Evolutionary conservation across 2,113 vertebrate genomes (phyloP), one percentile per base, ranked within the genome.

Genomic region (Ciconia maguari): DNA sequence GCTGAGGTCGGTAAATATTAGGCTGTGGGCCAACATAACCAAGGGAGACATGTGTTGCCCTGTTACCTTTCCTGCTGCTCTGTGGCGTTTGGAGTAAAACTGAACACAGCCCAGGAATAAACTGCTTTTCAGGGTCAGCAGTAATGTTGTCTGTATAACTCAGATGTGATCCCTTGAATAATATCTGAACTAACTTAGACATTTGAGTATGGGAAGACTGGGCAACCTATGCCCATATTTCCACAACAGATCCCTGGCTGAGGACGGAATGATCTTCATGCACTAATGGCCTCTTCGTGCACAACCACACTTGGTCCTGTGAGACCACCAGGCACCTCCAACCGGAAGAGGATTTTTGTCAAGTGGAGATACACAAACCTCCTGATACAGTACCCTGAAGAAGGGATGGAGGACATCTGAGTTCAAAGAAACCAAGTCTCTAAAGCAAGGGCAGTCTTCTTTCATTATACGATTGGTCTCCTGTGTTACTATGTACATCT

Each of bases 31-130:
- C 70, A 70, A 61, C n/a, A 42, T 6, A 58, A 6, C 25, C 24
- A 15, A 36, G 26, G 69, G 41, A 69, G 32, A 5, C 0, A 0
- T 2, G 16, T 46, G 16, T 5, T 80, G 3, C 25, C 7, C 36
- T 61, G 0, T 44, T 70, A 22, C 41, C 29, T 83, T 66, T 32
- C 26, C 36, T 62, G 30, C 18, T 68, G 25, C 19, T 36, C 24
- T 36, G 57, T 75, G 68, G 7, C 16, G 12, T 62, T 83, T n/a
- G 19, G 48, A 44, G 10, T 30, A 62, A 76, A 71, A 48, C 22
- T 19, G 65, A 51, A 29, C 46, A 42, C 15, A 61, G 16, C 11
- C 36, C 29, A 3, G 7, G 36, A 10, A 65, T 13, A 60, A 82
- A 68, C 2, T 54, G 69, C 21, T 24, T 86, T 61, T 52, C 76